A percentile compares a stretch with the other conserved stretches of the same genome.
Conservation (phyloP, 2,888 invertebrate genomes). For the Pandemis corylana region DNA sequence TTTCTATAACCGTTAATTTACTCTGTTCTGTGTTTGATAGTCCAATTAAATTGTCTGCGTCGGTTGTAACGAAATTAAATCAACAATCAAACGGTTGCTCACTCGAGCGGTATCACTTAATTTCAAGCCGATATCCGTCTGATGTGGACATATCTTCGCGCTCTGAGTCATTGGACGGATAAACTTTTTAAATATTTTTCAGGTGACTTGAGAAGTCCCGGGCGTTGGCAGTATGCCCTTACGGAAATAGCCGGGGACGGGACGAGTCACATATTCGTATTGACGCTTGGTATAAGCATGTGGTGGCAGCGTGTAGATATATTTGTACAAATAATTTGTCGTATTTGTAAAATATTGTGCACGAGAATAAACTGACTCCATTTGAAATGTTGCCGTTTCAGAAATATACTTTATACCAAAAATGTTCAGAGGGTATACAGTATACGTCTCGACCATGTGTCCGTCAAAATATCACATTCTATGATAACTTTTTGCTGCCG, state of each 20-base stretch:
- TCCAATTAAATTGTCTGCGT: too few species aligned
- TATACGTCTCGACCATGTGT: too few species aligned
- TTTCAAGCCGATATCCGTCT: slow-evolving; percentile 11
- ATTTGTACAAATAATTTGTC: too few species aligned
- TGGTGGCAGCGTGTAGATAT: neutral
- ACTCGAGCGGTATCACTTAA: slow-evolving; percentile 4
- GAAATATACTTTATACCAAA: too few species aligned
- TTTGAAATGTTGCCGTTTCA: too few species aligned
- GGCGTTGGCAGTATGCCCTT: slow-evolving; percentile 77
- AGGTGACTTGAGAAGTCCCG: slow-evolving; percentile 69
- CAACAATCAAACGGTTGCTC: neutral
- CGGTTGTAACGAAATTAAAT: neutral
- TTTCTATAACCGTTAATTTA: too few species aligned
- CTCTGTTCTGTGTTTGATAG: too few species aligned
- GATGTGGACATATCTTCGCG: slow-evolving; percentile 44
- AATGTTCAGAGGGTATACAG: too few species aligned
- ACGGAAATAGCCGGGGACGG: slow-evolving; percentile 76
- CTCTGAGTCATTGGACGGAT: slow-evolving; percentile 45
- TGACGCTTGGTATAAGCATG: slow-evolving; percentile 36
- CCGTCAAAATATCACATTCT: too few species aligned
- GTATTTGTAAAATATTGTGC: too few species aligned
- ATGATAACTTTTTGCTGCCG: too few species aligned
- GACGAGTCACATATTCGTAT: slow-evolving; percentile 58
- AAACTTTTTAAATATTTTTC: slow-evolving; percentile 54
- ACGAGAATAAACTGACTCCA: too few species aligned